These are phyloP conservation scores for Rhopalosiphum maidis DNA, from an alignment of 1,140 invertebrate genomes.

Conservation along the genomic window DNA sequence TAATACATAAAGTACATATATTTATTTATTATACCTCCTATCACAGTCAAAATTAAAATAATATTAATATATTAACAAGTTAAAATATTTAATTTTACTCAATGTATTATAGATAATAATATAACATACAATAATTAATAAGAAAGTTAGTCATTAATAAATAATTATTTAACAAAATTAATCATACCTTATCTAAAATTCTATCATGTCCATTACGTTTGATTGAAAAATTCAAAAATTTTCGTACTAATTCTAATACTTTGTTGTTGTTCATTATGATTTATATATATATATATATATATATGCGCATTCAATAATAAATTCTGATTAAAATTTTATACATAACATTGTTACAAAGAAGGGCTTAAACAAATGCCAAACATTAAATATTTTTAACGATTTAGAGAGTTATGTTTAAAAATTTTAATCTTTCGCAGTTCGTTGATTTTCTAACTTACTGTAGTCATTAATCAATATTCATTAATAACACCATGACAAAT, in stretches of 20 bases:
- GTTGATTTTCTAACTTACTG: no score
- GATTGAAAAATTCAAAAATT: conserved; percentile 48
- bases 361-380: no score
- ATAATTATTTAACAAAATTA: neutral
- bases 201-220: conserved; percentile 63
- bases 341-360: neutral
- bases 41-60: neutral
- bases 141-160: neutral
- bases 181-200: conserved; percentile 66
- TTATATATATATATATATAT: no score
- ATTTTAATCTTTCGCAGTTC: no score
- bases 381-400: no score
- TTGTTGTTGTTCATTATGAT: neutral
- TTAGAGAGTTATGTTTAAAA: no score
- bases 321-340: neutral
- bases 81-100: neutral
- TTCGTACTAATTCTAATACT: conserved; percentile 31
- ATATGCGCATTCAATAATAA: neutral
- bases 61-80: neutral
- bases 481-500: no score
- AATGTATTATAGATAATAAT: no score
- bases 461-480: no score
- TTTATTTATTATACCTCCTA: neutral
- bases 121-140: conserved; percentile 6
- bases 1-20: no score